Evolutionary conservation across 1,140 invertebrate species (phyloP).

Genomic region (Sitodiplosis mosellana): DNA sequence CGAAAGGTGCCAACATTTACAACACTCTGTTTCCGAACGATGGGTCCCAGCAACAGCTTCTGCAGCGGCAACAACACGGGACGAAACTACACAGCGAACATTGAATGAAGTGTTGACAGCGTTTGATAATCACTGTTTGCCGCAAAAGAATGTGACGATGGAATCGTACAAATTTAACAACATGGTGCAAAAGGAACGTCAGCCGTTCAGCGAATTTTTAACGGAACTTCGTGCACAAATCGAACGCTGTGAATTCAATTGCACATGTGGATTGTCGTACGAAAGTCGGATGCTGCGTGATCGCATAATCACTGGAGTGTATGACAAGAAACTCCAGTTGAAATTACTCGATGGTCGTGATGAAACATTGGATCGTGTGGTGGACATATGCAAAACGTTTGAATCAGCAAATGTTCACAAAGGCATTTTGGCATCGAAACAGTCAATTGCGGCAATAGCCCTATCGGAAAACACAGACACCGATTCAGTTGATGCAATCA

Average conservation of each 20-base stretch:
- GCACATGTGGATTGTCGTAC: no score
- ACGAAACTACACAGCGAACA: background rate
- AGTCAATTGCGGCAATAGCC: no score
- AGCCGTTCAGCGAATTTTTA: conserved; percentile 9
- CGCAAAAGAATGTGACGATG: conserved; percentile 3
- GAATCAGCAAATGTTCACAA: conserved; percentile 4
- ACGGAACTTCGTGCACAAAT: conserved; percentile 4
- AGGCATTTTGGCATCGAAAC: background rate
- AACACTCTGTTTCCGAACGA: background rate
- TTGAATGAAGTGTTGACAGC: conserved; percentile 2
- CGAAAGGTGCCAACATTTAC: background rate
- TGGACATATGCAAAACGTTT: conserved; percentile 5
- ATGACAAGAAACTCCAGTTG: no score
- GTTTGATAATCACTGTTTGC: conserved; percentile 4
- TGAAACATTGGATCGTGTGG: conserved; percentile 1
- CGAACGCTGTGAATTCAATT: no score
- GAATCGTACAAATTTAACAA: conserved; percentile 5
- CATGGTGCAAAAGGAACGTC: conserved; percentile 3
- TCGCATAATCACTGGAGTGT: no score
- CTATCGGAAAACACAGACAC: no score
- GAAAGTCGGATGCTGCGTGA: no score
- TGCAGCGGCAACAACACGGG: background rate
- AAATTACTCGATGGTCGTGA: no score
- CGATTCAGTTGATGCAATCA: no score
- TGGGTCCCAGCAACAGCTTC: background rate